Conservation (phyloP, 2,797 vertebrate species). For the Synaphobranchus kaupii region DNA sequence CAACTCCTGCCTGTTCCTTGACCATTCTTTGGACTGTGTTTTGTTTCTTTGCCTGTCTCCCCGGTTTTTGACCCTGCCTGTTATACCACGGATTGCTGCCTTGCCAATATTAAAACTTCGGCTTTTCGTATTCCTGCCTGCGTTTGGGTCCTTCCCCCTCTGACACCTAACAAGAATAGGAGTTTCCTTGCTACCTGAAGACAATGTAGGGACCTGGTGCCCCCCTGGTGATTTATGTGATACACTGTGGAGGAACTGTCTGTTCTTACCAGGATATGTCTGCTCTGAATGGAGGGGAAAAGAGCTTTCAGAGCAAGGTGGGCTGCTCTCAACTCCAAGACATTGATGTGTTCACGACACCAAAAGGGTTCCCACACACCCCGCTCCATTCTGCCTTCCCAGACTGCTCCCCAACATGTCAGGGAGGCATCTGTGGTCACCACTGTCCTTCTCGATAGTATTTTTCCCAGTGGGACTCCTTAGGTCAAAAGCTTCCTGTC, state of each 20-base stretch:
- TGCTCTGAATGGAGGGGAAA: neutral
- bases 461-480: no score
- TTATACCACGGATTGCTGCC: no score
- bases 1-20: no score
- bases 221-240: neutral
- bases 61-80: no score
- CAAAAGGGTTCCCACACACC: neutral
- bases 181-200: neutral
- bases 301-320: neutral
- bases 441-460: neutral
- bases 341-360: neutral
- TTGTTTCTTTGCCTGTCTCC: no score
- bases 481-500: no score
- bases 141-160: no score
- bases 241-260: neutral
- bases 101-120: no score
- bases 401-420: conserved; percentile 7
- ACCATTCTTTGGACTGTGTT: no score
- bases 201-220: neutral
- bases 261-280: neutral
- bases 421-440: neutral
- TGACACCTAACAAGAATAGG: no score
- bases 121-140: no score
- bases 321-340: neutral
- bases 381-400: neutral